A percentile compares a stretch with the other conserved stretches of the same genome.
Evolutionary conservation across 2,113 vertebrate genomes (phyloP).

Genomic region (Edolisoma coerulescens): DNA sequence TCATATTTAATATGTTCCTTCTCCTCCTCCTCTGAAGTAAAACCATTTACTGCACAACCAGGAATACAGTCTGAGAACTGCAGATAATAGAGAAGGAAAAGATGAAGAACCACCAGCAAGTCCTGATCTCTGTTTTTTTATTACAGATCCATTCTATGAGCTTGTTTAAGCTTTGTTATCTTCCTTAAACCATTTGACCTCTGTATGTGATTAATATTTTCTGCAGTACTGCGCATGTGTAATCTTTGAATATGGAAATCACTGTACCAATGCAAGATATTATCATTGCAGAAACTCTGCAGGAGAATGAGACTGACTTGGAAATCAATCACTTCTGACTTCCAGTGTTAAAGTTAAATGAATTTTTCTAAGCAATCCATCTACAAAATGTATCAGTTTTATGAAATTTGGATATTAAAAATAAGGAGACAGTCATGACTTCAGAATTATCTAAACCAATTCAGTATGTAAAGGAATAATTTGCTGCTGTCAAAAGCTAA

Average conservation of each 20-base stretch:
- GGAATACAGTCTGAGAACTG: background rate
- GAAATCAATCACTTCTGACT: constrained; percentile 27
- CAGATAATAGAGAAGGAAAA: background rate
- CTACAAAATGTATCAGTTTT: constrained; percentile 12
- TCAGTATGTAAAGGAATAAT: constrained; percentile 56
- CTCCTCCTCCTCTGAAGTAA: background rate
- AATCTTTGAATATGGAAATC: background rate
- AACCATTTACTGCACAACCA: background rate
- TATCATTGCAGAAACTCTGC: background rate
- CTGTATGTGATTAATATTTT: background rate
- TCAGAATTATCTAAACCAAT: constrained; percentile 47
- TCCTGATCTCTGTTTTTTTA: background rate
- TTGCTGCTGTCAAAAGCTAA: constrained; percentile 65
- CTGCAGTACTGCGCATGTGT: background rate
- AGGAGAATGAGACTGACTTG: background rate
- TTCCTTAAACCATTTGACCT: background rate
- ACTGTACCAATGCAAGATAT: background rate
- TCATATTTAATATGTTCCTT: background rate
- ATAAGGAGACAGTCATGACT: constrained; percentile 36
- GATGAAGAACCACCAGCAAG: background rate
- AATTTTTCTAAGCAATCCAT: constrained; percentile 38
- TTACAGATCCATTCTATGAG: background rate
- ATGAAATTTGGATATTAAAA: constrained; percentile 36
- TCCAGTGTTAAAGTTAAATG: background rate
- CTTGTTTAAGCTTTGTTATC: background rate